Conservation (phyloP, 2,797 vertebrate genomes). For the Amazonetta brasiliensis region DNA sequence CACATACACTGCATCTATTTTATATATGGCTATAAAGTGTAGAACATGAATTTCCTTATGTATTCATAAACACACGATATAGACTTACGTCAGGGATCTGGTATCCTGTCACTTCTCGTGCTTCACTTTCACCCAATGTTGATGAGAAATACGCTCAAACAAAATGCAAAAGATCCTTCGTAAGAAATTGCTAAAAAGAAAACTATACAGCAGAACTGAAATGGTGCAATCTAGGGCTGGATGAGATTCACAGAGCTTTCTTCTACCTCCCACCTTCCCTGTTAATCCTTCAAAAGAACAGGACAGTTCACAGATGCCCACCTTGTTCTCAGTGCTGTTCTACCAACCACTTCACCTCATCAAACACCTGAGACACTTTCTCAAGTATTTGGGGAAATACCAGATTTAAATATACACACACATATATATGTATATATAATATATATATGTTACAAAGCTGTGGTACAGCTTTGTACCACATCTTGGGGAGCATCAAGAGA, state of each 20-base stretch:
- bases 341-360: background rate
- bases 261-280: background rate
- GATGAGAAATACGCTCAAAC: background rate
- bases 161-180: background rate
- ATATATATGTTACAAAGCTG: too few species aligned
- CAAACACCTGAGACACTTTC: background rate
- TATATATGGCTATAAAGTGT: background rate
- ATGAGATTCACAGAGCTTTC: background rate
- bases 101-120: background rate
- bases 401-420: background rate
- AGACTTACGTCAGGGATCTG: background rate
- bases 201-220: background rate
- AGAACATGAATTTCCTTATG: background rate
- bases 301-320: background rate
- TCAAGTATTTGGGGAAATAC: background rate
- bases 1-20: background rate
- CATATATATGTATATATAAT: too few species aligned
- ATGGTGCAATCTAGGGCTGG: background rate
- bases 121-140: background rate
- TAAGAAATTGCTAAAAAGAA: background rate
- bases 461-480: background rate
- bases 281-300: background rate
- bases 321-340: background rate
- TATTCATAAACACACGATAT: fast-evolving
- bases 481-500: background rate